Base-by-base conservation (phyloP, 1,140 invertebrate genomes). In the Platorchestia sp. region DNA sequence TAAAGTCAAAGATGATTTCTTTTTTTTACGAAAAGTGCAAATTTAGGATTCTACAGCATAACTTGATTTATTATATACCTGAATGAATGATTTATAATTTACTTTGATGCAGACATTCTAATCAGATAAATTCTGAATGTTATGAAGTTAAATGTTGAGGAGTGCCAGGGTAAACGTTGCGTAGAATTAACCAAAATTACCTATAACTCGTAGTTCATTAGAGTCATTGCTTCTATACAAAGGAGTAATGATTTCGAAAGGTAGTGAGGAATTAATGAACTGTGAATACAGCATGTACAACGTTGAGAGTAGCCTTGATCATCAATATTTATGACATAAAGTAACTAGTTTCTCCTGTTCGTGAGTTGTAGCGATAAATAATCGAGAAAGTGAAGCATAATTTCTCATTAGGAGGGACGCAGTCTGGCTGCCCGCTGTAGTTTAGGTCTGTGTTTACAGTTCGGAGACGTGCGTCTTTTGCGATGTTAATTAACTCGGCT, bases 371-470 rank as follows among this genome's bases (percentile, higher is more conserved):
- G 27, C 87, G 36, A 89, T 89, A 89, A 89, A 89, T 89, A 89
- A 43, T 89, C n/a, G 7, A 6, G n/a, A 44, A 14, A 89, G n/a
- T 89, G n/a, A 44, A 89, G 87, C 87, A 89, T 89, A 42, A 89
- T 89, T 89, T 44, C 87, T 89, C 87, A 89, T 89, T 89, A 89
- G 87, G 41, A 14, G n/a, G 41, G n/a, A 41, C 43, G 87, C n/a
- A 42, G 27, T 42, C 7, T 5, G 87, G 87, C 87, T 41, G 5
- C 87, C 27, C 41, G n/a, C 41, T 44, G 87, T 89, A 89, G 87
- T 89, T 89, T 89, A 89, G 87, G 87, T 89, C 87, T 5, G 41
- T 89, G 87, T 89, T 89, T 89, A 89, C 87, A 44, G 87, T 44
- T 89, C 36, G 41, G 87, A 89, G 87, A 89, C 87, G 41, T 42